Base-by-base conservation (phyloP, 2,888 invertebrate genomes). In the Drosophila infuscata region DNA sequence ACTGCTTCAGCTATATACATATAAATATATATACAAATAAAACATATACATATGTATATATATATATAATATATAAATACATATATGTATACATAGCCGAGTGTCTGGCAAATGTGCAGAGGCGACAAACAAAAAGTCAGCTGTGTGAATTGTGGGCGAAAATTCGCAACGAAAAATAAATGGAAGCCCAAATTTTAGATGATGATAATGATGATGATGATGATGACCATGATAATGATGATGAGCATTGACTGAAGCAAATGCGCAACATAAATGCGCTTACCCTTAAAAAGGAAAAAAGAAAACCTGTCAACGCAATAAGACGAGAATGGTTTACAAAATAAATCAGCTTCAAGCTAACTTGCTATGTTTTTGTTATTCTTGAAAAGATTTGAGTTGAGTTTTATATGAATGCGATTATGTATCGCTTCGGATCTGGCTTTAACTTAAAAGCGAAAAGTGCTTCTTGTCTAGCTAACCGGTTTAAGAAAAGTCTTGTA, bases 81-180 rank as follows among this genome's bases (percentile, higher is more conserved):
- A 33, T 38, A 51, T 36, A 29, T 74, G 25, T 32, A 53, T 29
- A 62, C 46, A 62, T 52, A 70, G 69, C 56, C 70, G 60, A 82
- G 70, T 73, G 71, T 72, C 68, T 76, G 71, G 70, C 63, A 66
- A 68, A 70, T 61, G 76, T 65, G 66, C 59, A 46, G 38, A 69
- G 63, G 69, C 62, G 67, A 65, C 70, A 74, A 76, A 82, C 76
- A 73, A 79, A 82, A 79, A 74, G 66, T 72, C 72, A 79, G 80
- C 84, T 81, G 82, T 82, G 62, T 75, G 68, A 79, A 66, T 71
- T 72, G 72, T 70, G 65, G 67, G 70, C 49, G 61, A 80, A 61
- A 69, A 69, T 52, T 62, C 46, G 49, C 64, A 60, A 57, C 49
- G 67, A 74, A 68, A 60, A 68, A 64, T 48, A 60, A 59, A 52